Percentiles rank a stretch among this genome's conserved stretches.
phyloP scores from a whole-genome alignment of 2,797 vertebrate species.

The Otus scops region DNA sequence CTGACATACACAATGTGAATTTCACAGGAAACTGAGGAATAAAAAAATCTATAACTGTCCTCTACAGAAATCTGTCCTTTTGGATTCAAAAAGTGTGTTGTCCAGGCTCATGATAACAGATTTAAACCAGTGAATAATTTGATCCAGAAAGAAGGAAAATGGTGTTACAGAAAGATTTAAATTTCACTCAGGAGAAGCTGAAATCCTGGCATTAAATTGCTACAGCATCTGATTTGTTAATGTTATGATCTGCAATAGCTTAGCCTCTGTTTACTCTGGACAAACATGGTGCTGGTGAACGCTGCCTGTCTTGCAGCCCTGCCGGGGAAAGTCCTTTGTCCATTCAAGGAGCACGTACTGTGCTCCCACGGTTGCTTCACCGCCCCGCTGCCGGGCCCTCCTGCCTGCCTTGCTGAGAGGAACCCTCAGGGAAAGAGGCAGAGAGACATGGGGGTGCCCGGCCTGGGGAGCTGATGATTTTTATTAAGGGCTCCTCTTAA shows the following conservation, averaged over 20 bases:
- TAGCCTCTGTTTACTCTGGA: not conserved
- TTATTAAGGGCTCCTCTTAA: not conserved
- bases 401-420: not conserved
- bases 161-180: not conserved
- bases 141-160: not conserved
- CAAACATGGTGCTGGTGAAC: not conserved
- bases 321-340: not conserved
- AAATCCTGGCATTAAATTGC: not conserved
- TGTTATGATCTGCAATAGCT: not conserved
- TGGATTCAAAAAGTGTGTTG: not conserved
- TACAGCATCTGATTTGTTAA: not conserved
- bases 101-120: not conserved
- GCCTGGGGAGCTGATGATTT: rapidly evolving
- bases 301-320: not conserved
- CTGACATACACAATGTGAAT: not conserved
- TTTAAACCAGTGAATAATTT: not conserved
- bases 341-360: not conserved
- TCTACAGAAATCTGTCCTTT: not conserved
- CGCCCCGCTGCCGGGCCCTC: rapidly evolving
- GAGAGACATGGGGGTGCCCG: rapidly evolving
- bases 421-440: not conserved
- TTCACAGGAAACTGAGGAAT: not conserved
- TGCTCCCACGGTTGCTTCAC: not conserved
- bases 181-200: not conserved
- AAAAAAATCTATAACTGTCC: not conserved